Percentiles rank a stretch among this genome's conserved stretches.
Evolutionary conservation across 2,888 invertebrate genomes (phyloP).

Genomic region (Mongoloraphidia duomilia): DNA sequence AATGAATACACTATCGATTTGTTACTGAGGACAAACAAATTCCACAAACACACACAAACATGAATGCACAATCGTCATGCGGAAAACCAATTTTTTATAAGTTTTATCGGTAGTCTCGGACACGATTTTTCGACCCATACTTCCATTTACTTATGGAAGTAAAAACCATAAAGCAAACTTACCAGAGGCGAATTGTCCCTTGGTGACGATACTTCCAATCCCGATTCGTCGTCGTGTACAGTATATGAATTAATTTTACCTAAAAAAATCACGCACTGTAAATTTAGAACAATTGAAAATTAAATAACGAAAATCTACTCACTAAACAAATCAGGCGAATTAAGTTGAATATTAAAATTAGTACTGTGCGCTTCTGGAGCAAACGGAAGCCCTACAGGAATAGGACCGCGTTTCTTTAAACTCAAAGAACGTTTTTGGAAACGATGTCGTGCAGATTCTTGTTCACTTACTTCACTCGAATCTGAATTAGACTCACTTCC

Average conservation of each 20-base stretch:
- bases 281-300: constrained; percentile 2
- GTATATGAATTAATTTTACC: constrained; percentile 32
- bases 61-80: too few species aligned
- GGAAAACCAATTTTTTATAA: neutral
- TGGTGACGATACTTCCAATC: constrained; percentile 48
- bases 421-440: constrained; percentile 32
- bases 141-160: neutral
- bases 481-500: constrained; percentile 27
- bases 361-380: constrained; percentile 48
- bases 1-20: too few species aligned
- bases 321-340: constrained; percentile 27
- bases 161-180: constrained; percentile 17
- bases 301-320: constrained; percentile 9
- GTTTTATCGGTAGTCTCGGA: neutral
- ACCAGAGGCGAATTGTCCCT: constrained; percentile 49
- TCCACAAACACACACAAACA: too few species aligned
- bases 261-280: constrained; percentile 14
- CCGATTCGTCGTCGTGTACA: constrained; percentile 48
- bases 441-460: constrained; percentile 24
- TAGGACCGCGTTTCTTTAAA: constrained; percentile 27
- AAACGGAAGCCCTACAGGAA: constrained; percentile 22
- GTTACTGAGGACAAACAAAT: too few species aligned
- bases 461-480: constrained; percentile 28
- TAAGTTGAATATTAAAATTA: constrained; percentile 27
- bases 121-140: neutral